Base-by-base conservation (phyloP, 2,888 invertebrate genomes). In the Hyposoter didymator region DNA sequence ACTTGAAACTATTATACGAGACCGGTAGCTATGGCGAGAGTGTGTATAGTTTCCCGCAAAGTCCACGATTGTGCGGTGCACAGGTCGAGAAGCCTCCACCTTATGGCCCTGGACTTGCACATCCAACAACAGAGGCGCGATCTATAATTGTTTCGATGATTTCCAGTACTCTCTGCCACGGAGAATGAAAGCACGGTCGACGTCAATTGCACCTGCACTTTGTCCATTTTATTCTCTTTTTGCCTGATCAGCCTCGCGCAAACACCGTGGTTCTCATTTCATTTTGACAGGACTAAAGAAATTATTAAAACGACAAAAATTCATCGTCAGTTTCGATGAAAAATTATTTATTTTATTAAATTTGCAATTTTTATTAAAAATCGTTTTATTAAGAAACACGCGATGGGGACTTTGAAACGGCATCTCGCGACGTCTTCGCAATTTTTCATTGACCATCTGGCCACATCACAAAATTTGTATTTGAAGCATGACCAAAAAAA, bases 61-160 rank as follows among this genome's bases (percentile, higher is more conserved):
- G 78, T 75, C 75, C 74, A 75, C 70, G 75, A 86, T 87, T 79
- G 81, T 80, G 62, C n/a, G 28, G 39, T 70, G 17, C 67, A 78
- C 70, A 35, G 52, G 80, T 72, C 80, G 82, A 82, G 78, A 69
- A 45, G 52, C 64, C 66, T 47, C 78, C 64, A 66, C 72, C 49
- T 35, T 73, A 59, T 75, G 78, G 75, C 80, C 72, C 73, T 84
- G 79, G 55, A 43, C 59, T 67, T 78, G 70, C 66, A 74, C 84
- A 78, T 52, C 78, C 78, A 80, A 35, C 47, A 32, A 39, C 84
- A 79, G 62, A 72, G 66, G 55, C 80, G 39, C 78, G 84, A 76
- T 84, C 87, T 88, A 87, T 92, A 92, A 92, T 92, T 91, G 92
- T 91, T 92, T 91, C 90, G 88, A 90, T 90, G 91, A 91, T 91